Evolutionary conservation across 2,888 invertebrate species (phyloP).

Genomic region (Epistrophe eligans): DNA sequence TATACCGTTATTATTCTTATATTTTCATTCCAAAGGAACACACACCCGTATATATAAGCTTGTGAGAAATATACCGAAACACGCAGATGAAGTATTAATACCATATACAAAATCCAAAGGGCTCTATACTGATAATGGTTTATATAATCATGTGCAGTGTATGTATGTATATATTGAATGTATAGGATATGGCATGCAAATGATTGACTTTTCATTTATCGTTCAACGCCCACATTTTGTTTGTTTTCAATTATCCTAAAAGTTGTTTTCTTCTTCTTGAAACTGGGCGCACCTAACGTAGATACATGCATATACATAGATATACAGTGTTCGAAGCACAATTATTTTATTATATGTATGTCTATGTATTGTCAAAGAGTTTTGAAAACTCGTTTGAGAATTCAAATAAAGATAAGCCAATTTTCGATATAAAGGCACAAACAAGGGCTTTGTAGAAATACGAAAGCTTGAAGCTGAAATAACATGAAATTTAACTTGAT

Average conservation of each 20-base stretch:
- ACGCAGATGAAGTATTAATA: conserved; percentile 53
- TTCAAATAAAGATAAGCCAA: neutral
- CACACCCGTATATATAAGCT: neutral
- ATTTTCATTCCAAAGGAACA: conserved; percentile 65
- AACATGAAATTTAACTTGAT: neutral
- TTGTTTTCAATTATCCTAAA: conserved; percentile 67
- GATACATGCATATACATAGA: no score
- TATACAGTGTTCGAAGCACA: neutral
- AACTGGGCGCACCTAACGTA: neutral
- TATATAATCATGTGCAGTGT: neutral
- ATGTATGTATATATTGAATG: neutral
- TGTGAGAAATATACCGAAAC: conserved; percentile 6
- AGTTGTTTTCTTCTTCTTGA: conserved; percentile 50
- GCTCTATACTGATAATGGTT: neutral
- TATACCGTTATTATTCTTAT: conserved; percentile 36
- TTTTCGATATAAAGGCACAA: neutral
- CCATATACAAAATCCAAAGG: conserved; percentile 1
- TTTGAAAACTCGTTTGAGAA: neutral
- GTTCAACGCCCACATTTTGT: conserved; percentile 49
- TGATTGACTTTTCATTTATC: conserved; percentile 59
- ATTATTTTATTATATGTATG: neutral
- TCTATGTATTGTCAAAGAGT: neutral
- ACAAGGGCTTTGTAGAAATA: neutral
- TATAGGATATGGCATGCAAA: conserved; percentile 34
- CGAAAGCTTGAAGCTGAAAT: neutral